Evolutionary conservation across 2,888 invertebrate genomes (phyloP), one percentile per base, ranked within the genome.

Genomic region (Perizoma flavofasciatum): DNA sequence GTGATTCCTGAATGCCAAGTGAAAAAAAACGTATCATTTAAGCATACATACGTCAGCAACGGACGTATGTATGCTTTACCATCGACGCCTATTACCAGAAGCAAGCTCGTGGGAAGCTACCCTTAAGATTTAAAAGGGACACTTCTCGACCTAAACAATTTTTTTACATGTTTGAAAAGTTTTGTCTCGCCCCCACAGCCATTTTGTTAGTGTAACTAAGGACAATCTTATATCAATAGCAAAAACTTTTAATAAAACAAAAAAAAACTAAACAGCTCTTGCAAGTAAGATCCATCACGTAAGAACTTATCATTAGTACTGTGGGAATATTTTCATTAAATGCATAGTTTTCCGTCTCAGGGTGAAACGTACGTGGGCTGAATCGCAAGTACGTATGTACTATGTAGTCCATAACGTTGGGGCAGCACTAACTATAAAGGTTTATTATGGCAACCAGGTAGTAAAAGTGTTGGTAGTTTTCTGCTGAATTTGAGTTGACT

Each of bases 251-350:
- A 22, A 32, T 8, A 22, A 45, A 45, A 10, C 4, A 5, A 43
- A 4, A 22, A 22, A 22, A 22, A 22, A n/a, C n/a, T n/a, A n/a
- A 22, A 22, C 22, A 22, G 22, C 22, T 2, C 22, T 22, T 22
- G 1, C 22, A 22, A n/a, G 6, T 22, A 69, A 58, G 64, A 71
- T 79, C 78, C 78, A 56, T 80, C 85, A 85, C 85, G 84, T 83
- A 77, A 72, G 68, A 68, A 72, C 66, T 65, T 74, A 70, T 80
- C 81, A 80, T 83, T 80, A 79, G 70, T 74, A 68, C 69, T 75
- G 65, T 79, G 74, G 78, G 78, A 85, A 84, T 85, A 83, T 85
- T 85, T 85, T 85, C 85, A 86, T 86, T 83, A 86, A 86, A 78
- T 78, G 83, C 85, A 84, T 86, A 78, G 73, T 79, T 78, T 70